Base-by-base conservation (phyloP, 2,797 vertebrate species). In the Phalloptychus januarius region DNA sequence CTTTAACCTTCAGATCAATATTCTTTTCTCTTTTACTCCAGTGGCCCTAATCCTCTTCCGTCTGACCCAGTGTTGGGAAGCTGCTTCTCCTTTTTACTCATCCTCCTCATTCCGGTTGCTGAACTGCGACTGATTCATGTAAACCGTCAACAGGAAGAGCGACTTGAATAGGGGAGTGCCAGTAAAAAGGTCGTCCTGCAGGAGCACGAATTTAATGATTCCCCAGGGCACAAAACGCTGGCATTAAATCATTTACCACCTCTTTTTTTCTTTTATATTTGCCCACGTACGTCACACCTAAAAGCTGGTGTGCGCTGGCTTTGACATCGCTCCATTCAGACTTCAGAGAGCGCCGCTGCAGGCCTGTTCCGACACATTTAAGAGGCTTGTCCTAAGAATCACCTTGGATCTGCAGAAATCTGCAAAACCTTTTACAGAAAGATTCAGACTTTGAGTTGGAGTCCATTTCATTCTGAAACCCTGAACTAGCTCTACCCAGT, bases 351-450 rank as follows among this genome's bases (percentile, higher is more conserved):
- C 83, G 75, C 77, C 67, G 70, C 81, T 76, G 83, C 72, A 77
- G 89, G 75, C 93, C 80, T 94, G 93, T 93, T 80, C 89, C 44
- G 80, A 90, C 92, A 89, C 61, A 93, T 89, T 85, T 46, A 44
- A 50, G 75, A 84, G 79, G 72, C 70, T 77, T 72, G 79, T 80
- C 79, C 85, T 40, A 65, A 78, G 81, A 81, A 86, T 88, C 81
- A 74, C 77, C 74, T 88, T 52, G 38, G 76, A 72, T 84, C 90
- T 77, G 83, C 79, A 88, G 86, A 80, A n/a, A n/a, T n/a, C n/a
- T n/a, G n/a, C n/a, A n/a, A n/a, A n/a, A n/a, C n/a, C 52, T 54
- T n/a, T 76, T 81, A 76, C 78, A 58, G 20, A 50, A 50, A 50
- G 52, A 82, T 84, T 71, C 76, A 65, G 77, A 81, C 80, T n/a